Evolutionary conservation across 2,888 invertebrate genomes (phyloP), one percentile per base, ranked within the genome.

Genomic region (Drosophila paramelanica): DNA sequence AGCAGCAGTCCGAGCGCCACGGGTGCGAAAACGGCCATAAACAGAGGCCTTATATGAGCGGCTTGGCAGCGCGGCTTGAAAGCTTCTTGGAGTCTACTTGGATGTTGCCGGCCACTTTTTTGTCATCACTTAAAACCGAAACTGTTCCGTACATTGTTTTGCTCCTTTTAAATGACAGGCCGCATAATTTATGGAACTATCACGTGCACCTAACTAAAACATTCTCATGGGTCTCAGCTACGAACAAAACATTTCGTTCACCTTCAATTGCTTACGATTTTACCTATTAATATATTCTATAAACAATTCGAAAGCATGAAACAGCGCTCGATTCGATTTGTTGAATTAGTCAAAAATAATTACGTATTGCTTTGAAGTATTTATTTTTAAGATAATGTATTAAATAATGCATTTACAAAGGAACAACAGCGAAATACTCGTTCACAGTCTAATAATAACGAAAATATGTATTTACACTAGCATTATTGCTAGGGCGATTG

Each of bases 11-110:
- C 80, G 56, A 83, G 62, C 62, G 71, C 85, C 73, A 71, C 85
- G 85, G 89, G 88, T 88, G 88, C 81, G 82, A 84, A 81, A 89
- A 67, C 58, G 45, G 67, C 89, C 77, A 86, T 59, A 57, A 75
- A 57, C 49, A 57, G 59, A 23, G 42, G 38, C 56, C 52, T 49
- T 42, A 55, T 33, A 56, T 50, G 55, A 46, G 42, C 72, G 14
- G 39, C 36, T 52, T 41, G 57, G 33, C 50, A 53, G 38, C 43
- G 46, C 20, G 11, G 47, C 11, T 56, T 42, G 50, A 23, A 59
- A 27, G 60, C 55, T 51, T 23, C 39, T 41, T 39, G 41, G 33
- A 25, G 17, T 33, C 38, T 39, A 43, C 42, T 53, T 47, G 20
- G 27, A 46, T 43, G 31, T 41, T 38, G 42, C 39, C 55, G 46